Evolutionary conservation across 1,140 invertebrate species (phyloP), one percentile per base, ranked within the genome.

Genomic region (Scaptomyza graminum): DNA sequence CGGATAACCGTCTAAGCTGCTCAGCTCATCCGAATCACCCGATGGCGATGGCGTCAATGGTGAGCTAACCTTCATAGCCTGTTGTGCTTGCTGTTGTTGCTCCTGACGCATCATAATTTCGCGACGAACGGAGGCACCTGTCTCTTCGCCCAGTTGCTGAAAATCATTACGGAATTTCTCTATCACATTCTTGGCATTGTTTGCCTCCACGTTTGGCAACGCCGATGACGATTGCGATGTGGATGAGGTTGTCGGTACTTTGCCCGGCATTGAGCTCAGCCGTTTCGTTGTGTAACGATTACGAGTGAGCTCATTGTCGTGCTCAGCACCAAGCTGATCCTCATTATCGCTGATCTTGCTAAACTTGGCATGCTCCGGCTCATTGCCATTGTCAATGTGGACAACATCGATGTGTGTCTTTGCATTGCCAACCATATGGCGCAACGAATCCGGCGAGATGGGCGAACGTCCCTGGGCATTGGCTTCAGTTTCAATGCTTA

Each of bases 111-210:
- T 18, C 13, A 73, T 5, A 25, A 76, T 60, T 3, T 68, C 67
- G 12, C 73, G 68, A 3, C 88, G 69, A 25, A 90, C 47, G 5
- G 80, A 73, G 41, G 69, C 75, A 11, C 77, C 39, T 0, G 63
- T 70, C 43, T 89, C 72, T 22, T 89, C 83, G 52, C 83, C 76
- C 37, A 89, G 16, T 47, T 90, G 85, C 8, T 87, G 76, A 16
- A 90, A 83, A 2, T 91, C 87, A 43, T 71, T 72, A 16, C 88
- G 83, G 74, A 90, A 79, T 51, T 87, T 62, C 62, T 91, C 87
- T 16, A 91, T 87, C 18, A 84, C 51, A 60, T 91, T 91, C 59
- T 81, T 91, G n/a, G 87, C 90, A 69, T 91, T 91, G 50, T 91
- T 91, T 2, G 79, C 65, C 70, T 87, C 76, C 11, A 91, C 88